A percentile compares a stretch with the other conserved stretches of the same genome.
These are phyloP conservation scores for Brachionus rotundiformis DNA, from an alignment of 1,140 invertebrate species.

Conservation along the genomic window DNA sequence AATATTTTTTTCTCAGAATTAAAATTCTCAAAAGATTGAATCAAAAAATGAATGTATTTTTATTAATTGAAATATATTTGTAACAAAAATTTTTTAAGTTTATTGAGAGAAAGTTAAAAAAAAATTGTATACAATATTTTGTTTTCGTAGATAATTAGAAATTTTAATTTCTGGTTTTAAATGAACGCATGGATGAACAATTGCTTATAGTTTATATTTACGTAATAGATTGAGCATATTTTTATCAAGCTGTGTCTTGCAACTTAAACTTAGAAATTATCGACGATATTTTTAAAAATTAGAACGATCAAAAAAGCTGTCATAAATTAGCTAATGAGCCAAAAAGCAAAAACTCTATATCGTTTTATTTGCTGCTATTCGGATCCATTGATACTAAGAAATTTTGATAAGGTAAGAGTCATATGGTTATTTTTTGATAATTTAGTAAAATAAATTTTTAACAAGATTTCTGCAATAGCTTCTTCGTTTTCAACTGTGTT, in stretches of 20 bases:
- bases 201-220: background rate
- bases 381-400: background rate
- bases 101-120: constrained; percentile 2
- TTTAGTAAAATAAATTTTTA: background rate
- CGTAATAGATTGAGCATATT: constrained; percentile 25
- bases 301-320: background rate
- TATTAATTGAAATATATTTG: background rate
- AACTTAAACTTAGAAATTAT: constrained; percentile 5
- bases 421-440: background rate
- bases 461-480: background rate
- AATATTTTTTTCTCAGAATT: background rate
- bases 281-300: background rate
- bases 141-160: background rate
- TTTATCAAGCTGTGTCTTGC: background rate
- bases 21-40: background rate
- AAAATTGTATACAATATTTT: background rate
- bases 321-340: background rate
- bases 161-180: constrained; percentile 13
- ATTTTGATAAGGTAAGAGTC: constrained; percentile 12
- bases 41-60: background rate
- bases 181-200: constrained; percentile 11
- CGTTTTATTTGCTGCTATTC: constrained; percentile 19
- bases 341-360: constrained; percentile 21
- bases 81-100: background rate
- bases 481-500: background rate